These are phyloP conservation scores for Agonopterix arenella DNA, from an alignment of 2,888 invertebrate species.

Conservation along the genomic window DNA sequence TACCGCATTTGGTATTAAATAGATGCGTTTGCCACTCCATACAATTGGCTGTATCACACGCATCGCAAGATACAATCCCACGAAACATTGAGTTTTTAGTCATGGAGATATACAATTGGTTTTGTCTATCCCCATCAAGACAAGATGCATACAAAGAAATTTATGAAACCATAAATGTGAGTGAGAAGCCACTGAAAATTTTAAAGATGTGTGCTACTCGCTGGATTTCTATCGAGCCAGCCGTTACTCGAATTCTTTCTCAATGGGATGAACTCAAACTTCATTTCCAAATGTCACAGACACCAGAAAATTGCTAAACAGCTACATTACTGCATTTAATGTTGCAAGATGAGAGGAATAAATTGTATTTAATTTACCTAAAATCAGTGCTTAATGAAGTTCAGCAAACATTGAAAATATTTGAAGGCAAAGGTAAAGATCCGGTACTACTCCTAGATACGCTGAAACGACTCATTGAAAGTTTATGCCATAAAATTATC, in stretches of 20 bases:
- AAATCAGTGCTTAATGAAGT: slow-evolving; percentile 1
- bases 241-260: not conserved
- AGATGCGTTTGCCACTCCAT: slow-evolving; percentile 8
- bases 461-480: slow-evolving; percentile 1
- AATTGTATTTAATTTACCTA: slow-evolving; percentile 1
- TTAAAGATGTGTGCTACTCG: slow-evolving; percentile 19
- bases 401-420: slow-evolving; percentile 1
- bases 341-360: slow-evolving; percentile 1
- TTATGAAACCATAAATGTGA: slow-evolving; percentile 20
- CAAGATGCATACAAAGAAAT: slow-evolving; percentile 19
- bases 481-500: slow-evolving; percentile 1
- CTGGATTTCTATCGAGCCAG: slow-evolving; percentile 15
- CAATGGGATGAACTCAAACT: not conserved
- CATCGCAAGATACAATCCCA: slow-evolving; percentile 6
- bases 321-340: not conserved
- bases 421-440: not conserved
- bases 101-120: slow-evolving; percentile 31
- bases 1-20: slow-evolving; percentile 21
- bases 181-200: slow-evolving; percentile 21
- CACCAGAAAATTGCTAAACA: not conserved
- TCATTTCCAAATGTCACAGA: not conserved
- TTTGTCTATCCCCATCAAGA: slow-evolving; percentile 22
- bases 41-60: not conserved
- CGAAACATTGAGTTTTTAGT: slow-evolving; percentile 13
- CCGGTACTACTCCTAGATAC: not conserved